Conservation (phyloP, 1,140 invertebrate genomes). For the Homalodisca vitripennis region DNA sequence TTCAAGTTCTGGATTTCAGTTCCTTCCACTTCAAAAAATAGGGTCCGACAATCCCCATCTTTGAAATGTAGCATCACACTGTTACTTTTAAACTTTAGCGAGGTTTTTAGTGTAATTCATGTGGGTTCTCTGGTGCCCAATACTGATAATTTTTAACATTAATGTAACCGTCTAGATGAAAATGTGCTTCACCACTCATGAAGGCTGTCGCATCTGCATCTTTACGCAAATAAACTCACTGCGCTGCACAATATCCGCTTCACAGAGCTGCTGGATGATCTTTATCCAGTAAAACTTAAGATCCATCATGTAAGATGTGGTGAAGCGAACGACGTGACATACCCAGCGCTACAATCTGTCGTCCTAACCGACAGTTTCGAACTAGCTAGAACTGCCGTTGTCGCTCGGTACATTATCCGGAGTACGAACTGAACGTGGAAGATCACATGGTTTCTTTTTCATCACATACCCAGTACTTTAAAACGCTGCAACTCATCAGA, state of each 20-base stretch:
- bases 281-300: neutral
- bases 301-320: neutral
- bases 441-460: neutral
- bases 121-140: conserved; percentile 33
- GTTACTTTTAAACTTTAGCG: conserved; percentile 44
- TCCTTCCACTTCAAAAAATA: conserved; percentile 38
- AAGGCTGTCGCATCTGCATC: conserved; percentile 2
- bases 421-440: neutral
- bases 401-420: too few relatives aligned
- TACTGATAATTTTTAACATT: neutral
- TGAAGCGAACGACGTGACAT: neutral
- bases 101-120: conserved; percentile 41
- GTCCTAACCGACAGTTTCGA: neutral
- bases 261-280: neutral
- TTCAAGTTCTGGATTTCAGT: conserved; percentile 32
- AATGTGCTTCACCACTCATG: conserved; percentile 15
- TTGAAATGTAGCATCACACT: conserved; percentile 37
- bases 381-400: neutral
- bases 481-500: conserved; percentile 35
- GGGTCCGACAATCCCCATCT: conserved; percentile 7
- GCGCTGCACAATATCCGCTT: neutral
- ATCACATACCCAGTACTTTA: conserved; percentile 33
- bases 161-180: conserved; percentile 1
- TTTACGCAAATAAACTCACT: neutral
- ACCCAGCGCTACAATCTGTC: neutral